Conservation (phyloP, 2,888 invertebrate genomes). For the Aproaerema taeniolella region DNA sequence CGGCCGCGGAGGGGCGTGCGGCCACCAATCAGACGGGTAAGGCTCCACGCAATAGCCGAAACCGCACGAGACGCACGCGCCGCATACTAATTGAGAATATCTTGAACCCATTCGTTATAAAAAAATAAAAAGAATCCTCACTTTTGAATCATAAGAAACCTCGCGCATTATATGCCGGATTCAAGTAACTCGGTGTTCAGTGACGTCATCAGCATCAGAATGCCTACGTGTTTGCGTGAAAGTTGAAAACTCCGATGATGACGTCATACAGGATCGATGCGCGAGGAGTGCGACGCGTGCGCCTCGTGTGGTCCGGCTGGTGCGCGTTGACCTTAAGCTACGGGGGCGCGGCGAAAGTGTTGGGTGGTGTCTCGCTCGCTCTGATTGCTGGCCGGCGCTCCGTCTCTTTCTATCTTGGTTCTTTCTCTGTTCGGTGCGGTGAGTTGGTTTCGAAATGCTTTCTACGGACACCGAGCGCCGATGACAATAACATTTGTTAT, state of each 20-base stretch:
- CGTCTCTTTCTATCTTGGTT: conserved; percentile 22
- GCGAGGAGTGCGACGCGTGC: no score
- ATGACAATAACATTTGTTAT: conserved; percentile 38
- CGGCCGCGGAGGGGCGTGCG: conserved; percentile 49
- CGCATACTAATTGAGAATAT: background rate
- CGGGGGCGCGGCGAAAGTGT: conserved; percentile 66
- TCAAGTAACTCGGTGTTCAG: no score
- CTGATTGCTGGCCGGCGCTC: conserved; percentile 28
- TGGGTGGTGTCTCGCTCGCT: conserved; percentile 43
- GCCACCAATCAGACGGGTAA: conserved; percentile 78
- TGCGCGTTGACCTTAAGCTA: no score
- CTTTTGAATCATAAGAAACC: no score
- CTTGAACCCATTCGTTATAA: no score
- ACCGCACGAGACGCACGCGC: conserved; percentile 1
- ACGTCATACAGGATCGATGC: no score
- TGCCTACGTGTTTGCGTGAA: no score
- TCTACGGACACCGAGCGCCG: conserved; percentile 36
- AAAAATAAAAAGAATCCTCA: no score
- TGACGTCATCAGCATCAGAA: no score
- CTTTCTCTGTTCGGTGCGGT: conserved; percentile 43
- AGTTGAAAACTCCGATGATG: background rate
- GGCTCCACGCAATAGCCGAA: no score
- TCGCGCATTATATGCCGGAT: no score
- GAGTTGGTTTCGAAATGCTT: conserved; percentile 38
- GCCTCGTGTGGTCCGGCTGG: background rate